These are phyloP conservation scores for Kryptolebias ocellatus DNA, from an alignment of 2,797 vertebrate genomes.

Conservation along the genomic window DNA sequence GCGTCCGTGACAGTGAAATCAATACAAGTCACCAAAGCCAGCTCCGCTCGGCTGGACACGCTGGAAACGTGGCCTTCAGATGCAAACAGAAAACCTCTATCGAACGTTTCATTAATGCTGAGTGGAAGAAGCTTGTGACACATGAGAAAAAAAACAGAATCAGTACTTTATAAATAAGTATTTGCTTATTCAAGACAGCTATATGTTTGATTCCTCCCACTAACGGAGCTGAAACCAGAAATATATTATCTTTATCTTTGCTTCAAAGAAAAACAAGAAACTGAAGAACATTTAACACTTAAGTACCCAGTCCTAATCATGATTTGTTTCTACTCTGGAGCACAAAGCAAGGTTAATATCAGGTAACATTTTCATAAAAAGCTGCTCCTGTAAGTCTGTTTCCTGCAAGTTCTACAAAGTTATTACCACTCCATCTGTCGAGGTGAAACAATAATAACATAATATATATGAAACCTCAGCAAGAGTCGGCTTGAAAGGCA, in stretches of 20 bases:
- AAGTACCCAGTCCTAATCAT: background rate
- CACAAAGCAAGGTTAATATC: conserved; percentile 18
- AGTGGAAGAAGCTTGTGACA: conserved; percentile 7
- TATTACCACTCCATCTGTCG: conserved; percentile 15
- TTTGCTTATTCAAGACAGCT: background rate
- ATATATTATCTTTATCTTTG: background rate
- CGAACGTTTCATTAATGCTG: conserved; percentile 33
- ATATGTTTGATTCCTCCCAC: no score
- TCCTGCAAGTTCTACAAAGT: background rate
- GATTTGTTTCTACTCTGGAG: background rate
- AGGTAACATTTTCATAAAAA: conserved; percentile 9
- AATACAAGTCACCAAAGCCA: conserved; percentile 39
- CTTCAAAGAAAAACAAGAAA: conserved; percentile 24
- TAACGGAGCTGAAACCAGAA: background rate
- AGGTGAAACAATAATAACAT: conserved; percentile 37
- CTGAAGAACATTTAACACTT: conserved; percentile 11
- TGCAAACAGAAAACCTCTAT: conserved; percentile 10
- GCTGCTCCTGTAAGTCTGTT: conserved; percentile 4
- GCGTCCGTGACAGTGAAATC: conserved; percentile 40
- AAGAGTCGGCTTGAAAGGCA: conserved; percentile 19
- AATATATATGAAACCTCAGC: conserved; percentile 15
- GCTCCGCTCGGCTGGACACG: conserved; percentile 14
- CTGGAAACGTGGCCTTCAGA: conserved; percentile 13
- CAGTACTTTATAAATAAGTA: background rate
- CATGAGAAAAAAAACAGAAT: background rate